These are phyloP conservation scores for Chymomyza procnemis DNA, from an alignment of 2,888 invertebrate genomes.

Conservation along the genomic window DNA sequence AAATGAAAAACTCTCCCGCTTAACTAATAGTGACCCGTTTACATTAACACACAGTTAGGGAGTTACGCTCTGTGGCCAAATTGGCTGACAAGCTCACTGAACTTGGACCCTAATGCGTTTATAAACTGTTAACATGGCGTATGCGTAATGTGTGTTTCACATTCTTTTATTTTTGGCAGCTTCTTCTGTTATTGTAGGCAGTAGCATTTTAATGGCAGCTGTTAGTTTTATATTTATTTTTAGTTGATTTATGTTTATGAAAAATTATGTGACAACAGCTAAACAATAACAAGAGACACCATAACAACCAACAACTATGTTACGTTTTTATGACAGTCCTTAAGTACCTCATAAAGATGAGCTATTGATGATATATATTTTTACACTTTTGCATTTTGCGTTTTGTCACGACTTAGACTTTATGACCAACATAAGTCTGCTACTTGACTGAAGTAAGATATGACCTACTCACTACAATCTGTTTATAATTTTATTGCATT, in stretches of 20 bases:
- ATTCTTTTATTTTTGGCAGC: neutral
- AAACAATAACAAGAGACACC: no score
- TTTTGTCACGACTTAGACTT: neutral
- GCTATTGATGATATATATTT: slow-evolving; percentile 10
- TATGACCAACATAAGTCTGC: neutral
- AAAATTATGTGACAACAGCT: slow-evolving; percentile 1
- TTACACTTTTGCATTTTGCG: neutral
- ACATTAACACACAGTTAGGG: neutral
- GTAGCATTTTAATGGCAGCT: slow-evolving; percentile 50
- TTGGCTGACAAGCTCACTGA: neutral
- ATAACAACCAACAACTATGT: neutral
- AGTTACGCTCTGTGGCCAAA: neutral
- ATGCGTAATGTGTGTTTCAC: slow-evolving; percentile 47
- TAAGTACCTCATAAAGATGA: slow-evolving; percentile 44
- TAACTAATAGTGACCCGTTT: neutral
- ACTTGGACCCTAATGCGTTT: slow-evolving; percentile 58
- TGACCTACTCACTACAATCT: neutral
- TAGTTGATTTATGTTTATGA: slow-evolving; percentile 48
- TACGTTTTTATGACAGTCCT: slow-evolving; percentile 41
- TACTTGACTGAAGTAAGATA: neutral
- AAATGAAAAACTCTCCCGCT: no score
- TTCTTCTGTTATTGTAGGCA: neutral
- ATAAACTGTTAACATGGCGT: slow-evolving; percentile 70
- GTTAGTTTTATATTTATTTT: slow-evolving; percentile 14
- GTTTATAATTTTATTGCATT: neutral